Conservation (phyloP, 2,888 invertebrate genomes). For the Archips xylosteana region DNA sequence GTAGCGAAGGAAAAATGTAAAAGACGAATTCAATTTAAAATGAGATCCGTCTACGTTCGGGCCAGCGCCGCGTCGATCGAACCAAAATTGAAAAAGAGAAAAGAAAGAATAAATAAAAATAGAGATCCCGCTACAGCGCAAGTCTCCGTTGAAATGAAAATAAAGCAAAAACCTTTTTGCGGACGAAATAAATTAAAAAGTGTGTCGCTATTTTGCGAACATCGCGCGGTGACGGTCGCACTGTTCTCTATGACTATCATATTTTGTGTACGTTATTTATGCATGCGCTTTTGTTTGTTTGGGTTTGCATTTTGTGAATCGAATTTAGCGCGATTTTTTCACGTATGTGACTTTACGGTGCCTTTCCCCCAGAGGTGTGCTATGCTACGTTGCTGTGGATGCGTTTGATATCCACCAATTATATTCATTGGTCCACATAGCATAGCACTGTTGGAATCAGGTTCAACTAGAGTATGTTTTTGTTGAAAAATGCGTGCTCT, state of each 20-base stretch:
- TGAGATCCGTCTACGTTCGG: constrained; percentile 82
- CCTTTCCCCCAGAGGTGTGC: too few relatives aligned
- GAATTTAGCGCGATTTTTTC: constrained; percentile 14
- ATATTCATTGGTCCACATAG: too few relatives aligned
- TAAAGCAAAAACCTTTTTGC: constrained; percentile 83
- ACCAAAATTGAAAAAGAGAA: constrained; percentile 80
- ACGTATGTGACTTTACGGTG: not conserved
- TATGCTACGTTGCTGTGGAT: too few relatives aligned
- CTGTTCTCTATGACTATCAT: constrained; percentile 61
- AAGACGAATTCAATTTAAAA: constrained; percentile 82
- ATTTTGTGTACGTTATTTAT: constrained; percentile 47
- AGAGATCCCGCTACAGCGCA: constrained; percentile 84
- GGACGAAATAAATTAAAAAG: constrained; percentile 85
- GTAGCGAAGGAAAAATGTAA: constrained; percentile 77
- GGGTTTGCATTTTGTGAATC: constrained; percentile 18
- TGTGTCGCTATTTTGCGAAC: constrained; percentile 80
- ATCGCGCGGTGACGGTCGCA: constrained; percentile 57
- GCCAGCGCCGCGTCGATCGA: constrained; percentile 79
- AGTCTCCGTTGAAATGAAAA: constrained; percentile 85
- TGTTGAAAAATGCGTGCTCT: too few relatives aligned
- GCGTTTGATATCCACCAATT: too few relatives aligned
- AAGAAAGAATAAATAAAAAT: constrained; percentile 82
- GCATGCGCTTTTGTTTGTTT: constrained; percentile 31
- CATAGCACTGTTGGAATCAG: too few relatives aligned
- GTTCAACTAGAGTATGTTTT: too few relatives aligned